Evolutionary conservation across 2,888 invertebrate genomes (phyloP).

Genomic region (Polylopha cassiicola): DNA sequence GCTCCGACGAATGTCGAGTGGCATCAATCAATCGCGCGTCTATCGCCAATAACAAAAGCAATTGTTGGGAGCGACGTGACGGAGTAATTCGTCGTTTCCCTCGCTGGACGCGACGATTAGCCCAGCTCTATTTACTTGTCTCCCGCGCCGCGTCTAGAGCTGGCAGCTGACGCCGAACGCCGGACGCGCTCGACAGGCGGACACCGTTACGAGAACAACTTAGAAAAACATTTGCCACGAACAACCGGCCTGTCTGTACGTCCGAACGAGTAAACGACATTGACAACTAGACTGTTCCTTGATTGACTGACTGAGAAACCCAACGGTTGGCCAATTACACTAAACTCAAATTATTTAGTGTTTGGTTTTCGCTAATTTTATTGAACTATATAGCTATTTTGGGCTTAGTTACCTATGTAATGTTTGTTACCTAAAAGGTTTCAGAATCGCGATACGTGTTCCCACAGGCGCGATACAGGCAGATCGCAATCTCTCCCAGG

Average conservation of each 20-base stretch:
- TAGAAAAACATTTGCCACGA: conserved; percentile 73
- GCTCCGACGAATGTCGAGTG: conserved; percentile 41
- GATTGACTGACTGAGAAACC: conserved; percentile 37
- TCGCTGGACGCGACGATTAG: conserved; percentile 71
- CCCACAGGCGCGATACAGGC: conserved; percentile 55
- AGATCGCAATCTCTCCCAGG: conserved; percentile 57
- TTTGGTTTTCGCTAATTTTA: conserved; percentile 6
- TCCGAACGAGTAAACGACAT: conserved; percentile 40
- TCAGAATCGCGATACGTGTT: too few species aligned
- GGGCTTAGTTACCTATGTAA: too few species aligned
- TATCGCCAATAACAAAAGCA: conserved; percentile 64
- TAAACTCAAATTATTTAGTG: conserved; percentile 11
- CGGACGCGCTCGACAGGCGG: conserved; percentile 66
- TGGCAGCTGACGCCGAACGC: conserved; percentile 71
- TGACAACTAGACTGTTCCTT: conserved; percentile 47
- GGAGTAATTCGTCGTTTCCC: conserved; percentile 74
- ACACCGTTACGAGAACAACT: conserved; percentile 72
- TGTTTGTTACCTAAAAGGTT: too few species aligned
- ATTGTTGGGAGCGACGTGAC: conserved; percentile 68
- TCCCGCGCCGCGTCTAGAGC: conserved; percentile 56
- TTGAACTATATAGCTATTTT: too few species aligned
- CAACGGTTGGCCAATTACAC: conserved; percentile 34
- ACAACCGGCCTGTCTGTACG: conserved; percentile 48
- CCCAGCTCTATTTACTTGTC: conserved; percentile 74
- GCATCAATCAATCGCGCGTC: conserved; percentile 44